These are phyloP conservation scores for Eilema depressum DNA, from an alignment of 2,888 invertebrate genomes.

Conservation along the genomic window DNA sequence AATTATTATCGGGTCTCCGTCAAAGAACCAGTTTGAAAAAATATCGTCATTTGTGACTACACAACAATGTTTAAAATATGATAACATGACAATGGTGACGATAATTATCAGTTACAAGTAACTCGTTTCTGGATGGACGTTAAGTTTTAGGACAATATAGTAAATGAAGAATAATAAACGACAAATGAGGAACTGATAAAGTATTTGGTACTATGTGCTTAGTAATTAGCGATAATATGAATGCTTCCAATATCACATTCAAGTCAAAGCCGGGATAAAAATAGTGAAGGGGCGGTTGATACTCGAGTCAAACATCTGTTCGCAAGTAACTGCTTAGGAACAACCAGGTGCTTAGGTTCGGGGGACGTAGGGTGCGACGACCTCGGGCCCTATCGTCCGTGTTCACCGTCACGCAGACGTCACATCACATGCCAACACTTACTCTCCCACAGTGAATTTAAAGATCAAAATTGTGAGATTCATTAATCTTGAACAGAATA, in stretches of 20 bases:
- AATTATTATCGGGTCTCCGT: neutral
- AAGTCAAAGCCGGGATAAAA: conserved; percentile 43
- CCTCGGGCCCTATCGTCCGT: conserved; percentile 76
- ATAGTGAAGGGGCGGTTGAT: conserved; percentile 57
- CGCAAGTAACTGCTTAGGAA: conserved; percentile 69
- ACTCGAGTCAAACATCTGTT: conserved; percentile 78
- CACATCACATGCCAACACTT: conserved; percentile 62
- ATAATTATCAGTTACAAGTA: neutral
- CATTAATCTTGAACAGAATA: conserved; percentile 24
- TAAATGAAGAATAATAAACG: neutral
- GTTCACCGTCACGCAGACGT: conserved; percentile 69
- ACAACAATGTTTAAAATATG: neutral
- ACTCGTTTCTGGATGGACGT: neutral
- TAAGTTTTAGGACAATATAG: neutral
- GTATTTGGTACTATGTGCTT: neutral
- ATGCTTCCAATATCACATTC: conserved; percentile 5
- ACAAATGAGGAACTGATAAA: neutral
- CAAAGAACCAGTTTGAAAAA: neutral
- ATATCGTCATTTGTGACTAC: neutral
- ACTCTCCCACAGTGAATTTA: conserved; percentile 51
- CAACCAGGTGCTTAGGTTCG: conserved; percentile 80
- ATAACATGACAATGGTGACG: neutral
- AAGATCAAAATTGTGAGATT: conserved; percentile 52
- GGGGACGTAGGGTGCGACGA: conserved; percentile 81
- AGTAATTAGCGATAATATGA: conserved; percentile 12